Conservation (phyloP, 2,113 vertebrate species). For the Amia ocellicauda region DNA sequence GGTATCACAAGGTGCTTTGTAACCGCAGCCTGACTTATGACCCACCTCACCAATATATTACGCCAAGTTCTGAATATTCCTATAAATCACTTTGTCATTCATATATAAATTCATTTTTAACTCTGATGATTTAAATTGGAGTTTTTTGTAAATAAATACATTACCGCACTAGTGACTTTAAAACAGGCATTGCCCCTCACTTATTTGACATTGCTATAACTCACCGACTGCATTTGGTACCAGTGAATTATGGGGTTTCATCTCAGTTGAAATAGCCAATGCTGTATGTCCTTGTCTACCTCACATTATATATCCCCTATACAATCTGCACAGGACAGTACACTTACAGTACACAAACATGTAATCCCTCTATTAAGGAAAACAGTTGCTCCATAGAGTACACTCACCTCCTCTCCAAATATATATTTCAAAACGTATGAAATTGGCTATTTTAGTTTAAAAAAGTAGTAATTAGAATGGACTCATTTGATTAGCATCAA, state of each 20-base stretch:
- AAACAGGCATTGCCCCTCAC: conserved; percentile 44
- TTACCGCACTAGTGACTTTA: conserved; percentile 33
- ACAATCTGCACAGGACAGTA: background rate
- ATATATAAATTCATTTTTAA: conserved; percentile 60
- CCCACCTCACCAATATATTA: conserved; percentile 21
- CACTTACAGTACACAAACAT: background rate
- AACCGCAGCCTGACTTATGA: conserved; percentile 2
- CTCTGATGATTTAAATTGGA: conserved; percentile 59
- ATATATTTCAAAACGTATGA: too few relatives aligned
- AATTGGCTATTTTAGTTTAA: too few relatives aligned
- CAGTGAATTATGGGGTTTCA: conserved; percentile 66
- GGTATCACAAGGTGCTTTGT: background rate
- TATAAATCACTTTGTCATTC: conserved; percentile 75
- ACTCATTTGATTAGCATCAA: too few relatives aligned
- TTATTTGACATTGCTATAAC: conserved; percentile 67
- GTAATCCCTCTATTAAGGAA: conserved; percentile 1
- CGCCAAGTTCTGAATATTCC: conserved; percentile 64
- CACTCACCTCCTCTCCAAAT: too few relatives aligned
- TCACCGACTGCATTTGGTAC: conserved; percentile 57
- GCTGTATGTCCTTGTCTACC: conserved; percentile 21
- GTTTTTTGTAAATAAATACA: conserved; percentile 63
- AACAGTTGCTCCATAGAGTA: too few relatives aligned
- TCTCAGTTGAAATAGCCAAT: conserved; percentile 36
- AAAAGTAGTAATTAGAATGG: too few relatives aligned
- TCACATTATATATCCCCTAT: background rate